Percentiles rank a stretch among this genome's conserved stretches.
Conservation (phyloP, 2,888 invertebrate genomes). For the Parnassius apollo region DNA sequence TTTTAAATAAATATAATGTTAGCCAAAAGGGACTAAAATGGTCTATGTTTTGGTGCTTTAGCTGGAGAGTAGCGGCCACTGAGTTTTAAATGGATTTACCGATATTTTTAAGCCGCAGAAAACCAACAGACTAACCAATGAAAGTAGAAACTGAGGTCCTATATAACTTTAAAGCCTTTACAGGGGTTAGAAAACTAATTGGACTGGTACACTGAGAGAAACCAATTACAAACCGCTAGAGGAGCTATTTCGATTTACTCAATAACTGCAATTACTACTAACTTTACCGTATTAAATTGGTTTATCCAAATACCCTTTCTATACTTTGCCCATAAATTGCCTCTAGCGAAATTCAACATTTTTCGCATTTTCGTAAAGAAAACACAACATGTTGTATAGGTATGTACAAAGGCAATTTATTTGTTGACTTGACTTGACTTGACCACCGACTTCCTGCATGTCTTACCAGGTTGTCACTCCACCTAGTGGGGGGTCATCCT, state of each 20-base stretch:
- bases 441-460: too few relatives aligned
- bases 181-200: constrained; percentile 75
- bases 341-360: constrained; percentile 45
- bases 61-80: not conserved
- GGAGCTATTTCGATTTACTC: constrained; percentile 68
- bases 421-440: too few relatives aligned
- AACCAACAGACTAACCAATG: constrained; percentile 53
- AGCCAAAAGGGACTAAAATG: too few relatives aligned
- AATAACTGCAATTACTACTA: constrained; percentile 62
- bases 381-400: constrained; percentile 3
- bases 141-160: constrained; percentile 54
- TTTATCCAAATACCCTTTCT: constrained; percentile 50
- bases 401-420: constrained; percentile 5
- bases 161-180: constrained; percentile 64
- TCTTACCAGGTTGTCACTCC: too few relatives aligned
- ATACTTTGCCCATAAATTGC: constrained; percentile 60
- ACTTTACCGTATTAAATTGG: constrained; percentile 60
- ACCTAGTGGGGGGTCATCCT: too few relatives aligned
- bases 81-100: constrained; percentile 1
- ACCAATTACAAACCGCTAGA: constrained; percentile 72
- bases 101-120: constrained; percentile 18
- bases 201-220: constrained; percentile 69
- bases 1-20: too few relatives aligned
- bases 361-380: constrained; percentile 7
- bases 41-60: too few relatives aligned